A percentile compares a stretch with the other conserved stretches of the same genome.
Evolutionary conservation across 2,113 vertebrate genomes (phyloP).

Genomic region (Balaeniceps rex): DNA sequence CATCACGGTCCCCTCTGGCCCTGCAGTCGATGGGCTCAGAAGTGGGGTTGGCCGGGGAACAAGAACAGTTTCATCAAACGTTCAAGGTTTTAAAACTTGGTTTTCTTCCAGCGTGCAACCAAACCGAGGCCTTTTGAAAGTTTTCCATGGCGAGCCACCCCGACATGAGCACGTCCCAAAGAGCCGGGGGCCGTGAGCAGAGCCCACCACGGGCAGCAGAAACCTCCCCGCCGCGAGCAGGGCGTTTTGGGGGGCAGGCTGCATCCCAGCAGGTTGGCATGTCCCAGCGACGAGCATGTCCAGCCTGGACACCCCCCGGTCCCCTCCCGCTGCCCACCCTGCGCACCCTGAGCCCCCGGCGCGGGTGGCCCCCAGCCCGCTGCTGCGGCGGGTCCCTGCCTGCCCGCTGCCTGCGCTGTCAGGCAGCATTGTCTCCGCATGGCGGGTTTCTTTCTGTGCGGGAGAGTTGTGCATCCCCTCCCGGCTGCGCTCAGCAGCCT

Average conservation of each 20-base stretch:
- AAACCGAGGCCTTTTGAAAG: background rate
- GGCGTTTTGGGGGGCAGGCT: background rate
- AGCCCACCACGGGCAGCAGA: background rate
- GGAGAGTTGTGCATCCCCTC: background rate
- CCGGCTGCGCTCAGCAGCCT: background rate
- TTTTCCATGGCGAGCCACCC: background rate
- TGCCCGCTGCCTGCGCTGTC: background rate
- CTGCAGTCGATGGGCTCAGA: background rate
- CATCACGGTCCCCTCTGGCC: background rate
- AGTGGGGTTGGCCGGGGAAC: background rate
- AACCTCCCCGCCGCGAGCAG: too few relatives aligned
- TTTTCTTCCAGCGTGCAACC: background rate
- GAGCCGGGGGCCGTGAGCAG: background rate
- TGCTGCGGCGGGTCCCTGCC: background rate
- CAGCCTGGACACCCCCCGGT: rapidly evolving
- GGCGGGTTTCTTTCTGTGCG: background rate
- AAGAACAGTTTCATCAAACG: background rate
- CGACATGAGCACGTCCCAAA: rapidly evolving
- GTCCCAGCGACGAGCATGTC: background rate
- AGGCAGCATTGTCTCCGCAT: background rate
- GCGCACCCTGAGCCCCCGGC: too few relatives aligned
- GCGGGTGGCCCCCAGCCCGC: background rate
- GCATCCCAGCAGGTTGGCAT: background rate
- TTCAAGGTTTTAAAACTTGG: slow-evolving; percentile 25
- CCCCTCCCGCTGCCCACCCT: background rate